A percentile compares a stretch with the other conserved stretches of the same genome.
These are phyloP conservation scores for Rhinogobio ventralis DNA, from an alignment of 2,797 vertebrate species.

Conservation along the genomic window DNA sequence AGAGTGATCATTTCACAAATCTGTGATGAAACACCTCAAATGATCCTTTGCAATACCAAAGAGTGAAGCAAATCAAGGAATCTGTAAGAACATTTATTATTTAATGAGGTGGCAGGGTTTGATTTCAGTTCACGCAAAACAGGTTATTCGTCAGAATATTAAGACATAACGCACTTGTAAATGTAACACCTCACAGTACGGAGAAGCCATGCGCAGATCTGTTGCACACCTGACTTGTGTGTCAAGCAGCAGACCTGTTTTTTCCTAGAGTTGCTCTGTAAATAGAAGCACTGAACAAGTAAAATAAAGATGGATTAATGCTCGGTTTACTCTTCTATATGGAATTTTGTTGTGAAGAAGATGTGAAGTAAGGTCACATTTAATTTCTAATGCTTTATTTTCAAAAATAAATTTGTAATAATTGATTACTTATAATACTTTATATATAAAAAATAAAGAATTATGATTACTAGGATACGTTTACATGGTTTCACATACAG, in stretches of 20 bases:
- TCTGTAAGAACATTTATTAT: conserved; percentile 39
- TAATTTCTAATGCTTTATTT: no score
- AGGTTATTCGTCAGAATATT: conserved; percentile 47
- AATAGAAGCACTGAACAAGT: conserved; percentile 10
- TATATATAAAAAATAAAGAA: background rate
- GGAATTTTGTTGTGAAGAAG: no score
- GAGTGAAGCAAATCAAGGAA: background rate
- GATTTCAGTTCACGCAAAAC: conserved; percentile 39
- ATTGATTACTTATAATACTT: no score
- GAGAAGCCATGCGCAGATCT: conserved; percentile 8
- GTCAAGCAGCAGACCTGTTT: conserved; percentile 30
- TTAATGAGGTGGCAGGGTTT: conserved; percentile 41
- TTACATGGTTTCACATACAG: no score
- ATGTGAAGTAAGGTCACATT: no score
- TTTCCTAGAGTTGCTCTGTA: background rate
- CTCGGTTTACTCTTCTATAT: conserved; percentile 63
- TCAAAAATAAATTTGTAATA: no score
- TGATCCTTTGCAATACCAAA: conserved; percentile 21
- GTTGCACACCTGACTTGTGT: conserved; percentile 46
- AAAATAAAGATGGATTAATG: conserved; percentile 29
- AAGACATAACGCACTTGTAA: conserved; percentile 44
- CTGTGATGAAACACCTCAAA: conserved; percentile 27
- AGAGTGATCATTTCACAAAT: conserved; percentile 10
- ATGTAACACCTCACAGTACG: conserved; percentile 33
- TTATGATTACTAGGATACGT: background rate